Evolutionary conservation across 2,888 invertebrate species (phyloP), one percentile per base, ranked within the genome.

Genomic region (Encarsia formosa): DNA sequence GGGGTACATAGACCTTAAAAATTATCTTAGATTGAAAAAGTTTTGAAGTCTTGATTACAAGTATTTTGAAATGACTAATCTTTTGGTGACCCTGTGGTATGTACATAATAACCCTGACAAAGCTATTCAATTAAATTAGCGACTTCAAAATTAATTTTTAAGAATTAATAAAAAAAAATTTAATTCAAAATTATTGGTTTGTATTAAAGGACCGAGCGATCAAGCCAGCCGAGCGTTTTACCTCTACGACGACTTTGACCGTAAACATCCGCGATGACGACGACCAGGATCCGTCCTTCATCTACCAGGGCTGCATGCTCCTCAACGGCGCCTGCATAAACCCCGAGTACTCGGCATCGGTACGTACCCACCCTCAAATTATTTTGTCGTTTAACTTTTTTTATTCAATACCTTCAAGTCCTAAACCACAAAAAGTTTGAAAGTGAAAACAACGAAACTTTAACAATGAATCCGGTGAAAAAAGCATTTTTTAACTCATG

Each of bases 211-310:
- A 93, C 76, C 87, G 91, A 63, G 89, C 92, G 3, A 81, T 86
- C 60, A 90, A 90, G 66, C 80, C 81, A 24, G 81, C 83, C 15
- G 84, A 87, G 64, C 81, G 91, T 42, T 78, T 89, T 49, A 87
- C 92, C 0, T 85, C 90, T 15, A 91, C 91, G 19, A 87, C 92
- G 1, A 92, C 89, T 0, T 75, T 95, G 54, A 89, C 87, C 0
- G 86, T 95, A 3, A 87, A 88, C 64, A 84, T 95, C 11, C 81
- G 85, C 63, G 94, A 94, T 65, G 92, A 90, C 40, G 93, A 94
- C 67, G 94, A 94, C 68, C 87, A 91, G 68, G 91, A 91, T 68
- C 93, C 93, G 0, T 90, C 91, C 1, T 94, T 93, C 68, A 88
- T 91, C 56, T 92, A 92, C 76, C 85, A 88, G 63, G 90, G 90